Conservation (phyloP, 2,888 invertebrate genomes). For the Hedya salicella region DNA sequence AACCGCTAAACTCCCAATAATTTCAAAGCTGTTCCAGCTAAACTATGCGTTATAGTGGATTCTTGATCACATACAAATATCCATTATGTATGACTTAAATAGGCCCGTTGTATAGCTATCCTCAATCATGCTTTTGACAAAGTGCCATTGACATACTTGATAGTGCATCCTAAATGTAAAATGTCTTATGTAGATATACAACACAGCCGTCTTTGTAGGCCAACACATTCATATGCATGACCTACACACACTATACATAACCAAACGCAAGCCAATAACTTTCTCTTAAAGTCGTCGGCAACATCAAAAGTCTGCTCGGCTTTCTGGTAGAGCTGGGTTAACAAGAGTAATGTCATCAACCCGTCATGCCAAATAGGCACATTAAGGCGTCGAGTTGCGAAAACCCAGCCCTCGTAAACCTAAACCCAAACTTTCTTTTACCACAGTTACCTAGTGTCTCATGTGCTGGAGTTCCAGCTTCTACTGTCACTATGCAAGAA, state of each 20-base stretch:
- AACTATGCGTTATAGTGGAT: too few species aligned
- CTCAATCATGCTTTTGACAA: neutral
- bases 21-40: too few species aligned
- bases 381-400: too few species aligned
- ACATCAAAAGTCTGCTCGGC: too few species aligned
- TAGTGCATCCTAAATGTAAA: neutral
- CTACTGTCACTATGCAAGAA: constrained; percentile 88
- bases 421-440: constrained; percentile 45
- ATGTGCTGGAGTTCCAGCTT: constrained; percentile 92
- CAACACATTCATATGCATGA: constrained; percentile 16
- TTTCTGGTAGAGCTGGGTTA: too few species aligned
- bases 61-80: too few species aligned
- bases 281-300: too few species aligned
- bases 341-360: too few species aligned
- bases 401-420: too few species aligned
- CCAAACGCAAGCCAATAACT: neutral
- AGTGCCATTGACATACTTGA: neutral
- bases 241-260: constrained; percentile 10
- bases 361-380: too few species aligned
- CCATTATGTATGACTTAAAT: neutral
- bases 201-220: neutral
- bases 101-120: neutral
- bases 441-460: constrained; percentile 86
- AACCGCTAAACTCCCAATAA: too few species aligned
- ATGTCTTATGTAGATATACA: neutral